Percentiles rank a stretch among this genome's conserved stretches.
phyloP scores from a whole-genome alignment of 2,888 invertebrate genomes.

The Apodemia duryi region DNA sequence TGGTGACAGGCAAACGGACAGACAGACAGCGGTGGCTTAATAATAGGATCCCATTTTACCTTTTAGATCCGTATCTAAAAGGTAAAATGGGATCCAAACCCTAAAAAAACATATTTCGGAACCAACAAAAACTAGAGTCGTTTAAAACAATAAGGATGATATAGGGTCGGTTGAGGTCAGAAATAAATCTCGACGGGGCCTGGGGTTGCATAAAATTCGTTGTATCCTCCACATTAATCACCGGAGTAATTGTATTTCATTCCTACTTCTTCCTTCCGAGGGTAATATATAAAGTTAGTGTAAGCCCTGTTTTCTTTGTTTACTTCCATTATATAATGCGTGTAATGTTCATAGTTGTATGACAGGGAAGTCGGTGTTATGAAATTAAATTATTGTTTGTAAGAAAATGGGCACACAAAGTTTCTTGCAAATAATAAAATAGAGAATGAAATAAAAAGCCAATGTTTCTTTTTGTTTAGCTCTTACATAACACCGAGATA shows the following conservation, averaged over 20 bases:
- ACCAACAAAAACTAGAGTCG: not conserved
- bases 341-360: constrained; percentile 14
- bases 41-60: too few species aligned
- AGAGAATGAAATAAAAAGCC: too few species aligned
- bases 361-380: not conserved
- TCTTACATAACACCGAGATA: too few species aligned
- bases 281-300: constrained; percentile 59
- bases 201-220: constrained; percentile 53
- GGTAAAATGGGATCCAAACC: too few species aligned
- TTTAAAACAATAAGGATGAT: constrained; percentile 22
- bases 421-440: too few species aligned
- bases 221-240: constrained; percentile 60
- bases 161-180: constrained; percentile 25
- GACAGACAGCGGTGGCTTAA: too few species aligned
- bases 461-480: too few species aligned
- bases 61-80: too few species aligned
- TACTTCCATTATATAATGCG: constrained; percentile 19
- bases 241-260: constrained; percentile 62
- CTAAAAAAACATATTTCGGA: not conserved
- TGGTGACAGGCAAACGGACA: too few species aligned
- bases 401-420: too few species aligned
- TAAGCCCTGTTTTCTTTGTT: constrained; percentile 33
- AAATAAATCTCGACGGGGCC: constrained; percentile 43
- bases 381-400: too few species aligned
- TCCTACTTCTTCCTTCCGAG: constrained; percentile 51